These are phyloP conservation scores for Drosophila auraria DNA, from an alignment of 1,140 invertebrate species.

Conservation along the genomic window DNA sequence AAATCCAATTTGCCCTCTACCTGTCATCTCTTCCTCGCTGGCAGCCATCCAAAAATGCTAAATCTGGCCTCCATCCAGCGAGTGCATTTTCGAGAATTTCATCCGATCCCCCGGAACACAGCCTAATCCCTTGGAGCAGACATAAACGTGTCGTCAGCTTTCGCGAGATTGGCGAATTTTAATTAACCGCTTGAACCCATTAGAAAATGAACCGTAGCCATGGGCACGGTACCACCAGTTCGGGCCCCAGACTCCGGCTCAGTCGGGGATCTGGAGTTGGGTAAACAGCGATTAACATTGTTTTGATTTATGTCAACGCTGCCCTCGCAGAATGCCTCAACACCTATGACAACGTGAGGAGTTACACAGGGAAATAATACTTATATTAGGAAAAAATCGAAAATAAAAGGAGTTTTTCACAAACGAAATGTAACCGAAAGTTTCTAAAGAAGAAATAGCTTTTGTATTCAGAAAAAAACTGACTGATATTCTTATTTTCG, in stretches of 20 bases:
- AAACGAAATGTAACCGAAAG: too few species aligned
- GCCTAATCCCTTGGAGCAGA: constrained; percentile 58
- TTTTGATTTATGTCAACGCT: constrained; percentile 57
- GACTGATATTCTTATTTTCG: too few species aligned
- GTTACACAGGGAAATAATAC: not conserved
- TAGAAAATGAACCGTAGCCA: constrained; percentile 28
- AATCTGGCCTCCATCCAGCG: constrained; percentile 18
- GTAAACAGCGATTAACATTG: constrained; percentile 60
- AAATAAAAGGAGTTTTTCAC: too few species aligned
- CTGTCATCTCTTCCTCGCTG: constrained; percentile 14
- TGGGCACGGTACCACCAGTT: constrained; percentile 25
- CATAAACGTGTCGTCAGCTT: constrained; percentile 35
- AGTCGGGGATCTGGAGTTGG: constrained; percentile 35
- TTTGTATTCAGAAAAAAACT: too few species aligned
- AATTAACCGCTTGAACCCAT: constrained; percentile 72
- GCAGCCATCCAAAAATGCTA: constrained; percentile 29
- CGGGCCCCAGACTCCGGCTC: not conserved
- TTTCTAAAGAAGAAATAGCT: too few species aligned
- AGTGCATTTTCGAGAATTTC: constrained; percentile 28
- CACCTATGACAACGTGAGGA: constrained; percentile 51
- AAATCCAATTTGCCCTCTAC: not conserved
- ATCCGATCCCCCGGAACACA: constrained; percentile 53
- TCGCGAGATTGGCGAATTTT: constrained; percentile 72
- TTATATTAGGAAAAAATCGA: not conserved
- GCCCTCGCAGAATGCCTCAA: not conserved